A percentile compares a stretch with the other conserved stretches of the same genome.
These are phyloP conservation scores for Pteronotus mesoamericanus DNA, from an alignment of 2,797 vertebrate species.

Conservation along the genomic window DNA sequence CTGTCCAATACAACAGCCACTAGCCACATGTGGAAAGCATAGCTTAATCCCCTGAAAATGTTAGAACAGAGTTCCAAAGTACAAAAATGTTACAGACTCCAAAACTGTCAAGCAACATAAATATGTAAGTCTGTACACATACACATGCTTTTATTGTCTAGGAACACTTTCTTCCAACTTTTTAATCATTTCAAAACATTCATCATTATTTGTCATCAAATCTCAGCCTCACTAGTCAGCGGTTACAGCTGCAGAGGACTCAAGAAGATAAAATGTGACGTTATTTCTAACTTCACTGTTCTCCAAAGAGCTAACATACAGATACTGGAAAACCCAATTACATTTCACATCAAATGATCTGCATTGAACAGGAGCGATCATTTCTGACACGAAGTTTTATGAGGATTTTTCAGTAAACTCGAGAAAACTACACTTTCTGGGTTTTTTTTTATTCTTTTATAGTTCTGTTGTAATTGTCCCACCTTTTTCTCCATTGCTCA, in stretches of 20 bases:
- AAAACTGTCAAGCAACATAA: not conserved
- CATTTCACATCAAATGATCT: constrained; percentile 32
- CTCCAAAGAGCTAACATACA: constrained; percentile 33
- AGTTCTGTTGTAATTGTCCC: too few species aligned
- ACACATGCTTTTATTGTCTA: not conserved
- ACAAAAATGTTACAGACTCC: not conserved
- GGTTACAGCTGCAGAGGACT: not conserved
- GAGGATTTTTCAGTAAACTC: constrained; percentile 17
- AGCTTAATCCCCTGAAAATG: not conserved
- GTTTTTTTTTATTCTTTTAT: too few species aligned
- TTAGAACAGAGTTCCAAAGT: not conserved
- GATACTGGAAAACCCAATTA: constrained; percentile 25
- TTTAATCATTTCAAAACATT: constrained; percentile 43
- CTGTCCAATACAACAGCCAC: not conserved
- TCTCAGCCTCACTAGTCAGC: not conserved
- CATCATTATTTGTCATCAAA: constrained; percentile 36
- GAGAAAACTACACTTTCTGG: not conserved
- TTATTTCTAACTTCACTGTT: constrained; percentile 61
- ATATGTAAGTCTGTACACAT: not conserved
- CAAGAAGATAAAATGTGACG: constrained; percentile 55
- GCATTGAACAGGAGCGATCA: not conserved
- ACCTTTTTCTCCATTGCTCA: too few species aligned
- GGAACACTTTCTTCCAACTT: constrained; percentile 32
- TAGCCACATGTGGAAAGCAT: not conserved
- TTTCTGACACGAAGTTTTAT: constrained; percentile 26